phyloP scores from a whole-genome alignment of 2,113 vertebrate species.

The Symphodus melops region DNA sequence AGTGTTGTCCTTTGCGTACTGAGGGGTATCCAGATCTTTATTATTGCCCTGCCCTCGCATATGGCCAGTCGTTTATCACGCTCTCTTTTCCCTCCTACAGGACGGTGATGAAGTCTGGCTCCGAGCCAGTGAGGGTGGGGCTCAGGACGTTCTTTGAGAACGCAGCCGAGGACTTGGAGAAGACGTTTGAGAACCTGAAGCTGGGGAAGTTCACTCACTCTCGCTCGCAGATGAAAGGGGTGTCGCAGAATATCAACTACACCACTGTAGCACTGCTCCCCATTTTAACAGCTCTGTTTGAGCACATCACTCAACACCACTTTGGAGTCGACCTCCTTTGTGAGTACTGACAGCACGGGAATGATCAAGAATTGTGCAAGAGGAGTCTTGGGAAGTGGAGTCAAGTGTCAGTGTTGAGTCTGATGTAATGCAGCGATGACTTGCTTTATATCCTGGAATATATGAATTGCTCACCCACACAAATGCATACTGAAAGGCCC shows the following conservation, averaged over 20 bases:
- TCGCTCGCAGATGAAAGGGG: conserved; percentile 96
- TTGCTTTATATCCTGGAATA: neutral
- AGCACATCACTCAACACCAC: conserved; percentile 95
- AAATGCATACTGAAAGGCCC: neutral
- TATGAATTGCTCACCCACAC: neutral
- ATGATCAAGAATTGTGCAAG: conserved; percentile 44
- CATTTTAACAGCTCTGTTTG: conserved; percentile 95
- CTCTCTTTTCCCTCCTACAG: conserved; percentile 75
- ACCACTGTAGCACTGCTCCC: conserved; percentile 95
- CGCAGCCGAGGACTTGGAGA: conserved; percentile 95
- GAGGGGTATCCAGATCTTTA: conserved; percentile 33
- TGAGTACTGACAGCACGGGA: conserved; percentile 82
- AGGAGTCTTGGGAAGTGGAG: neutral
- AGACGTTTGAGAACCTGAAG: conserved; percentile 97
- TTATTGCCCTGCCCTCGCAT: conserved; percentile 12
- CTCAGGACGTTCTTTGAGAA: conserved; percentile 96
- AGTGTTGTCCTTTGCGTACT: conserved; percentile 29
- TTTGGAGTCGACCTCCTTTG: conserved; percentile 94
- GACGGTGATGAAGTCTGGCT: conserved; percentile 98
- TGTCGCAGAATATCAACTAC: conserved; percentile 99
- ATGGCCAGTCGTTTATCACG: conserved; percentile 13
- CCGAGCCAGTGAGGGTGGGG: conserved; percentile 93
- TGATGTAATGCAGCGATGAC: neutral
- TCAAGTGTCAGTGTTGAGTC: conserved; percentile 4
- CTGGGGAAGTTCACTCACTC: conserved; percentile 98